phyloP scores from a whole-genome alignment of 2,888 invertebrate genomes.

The Scaptomyza reducta region DNA sequence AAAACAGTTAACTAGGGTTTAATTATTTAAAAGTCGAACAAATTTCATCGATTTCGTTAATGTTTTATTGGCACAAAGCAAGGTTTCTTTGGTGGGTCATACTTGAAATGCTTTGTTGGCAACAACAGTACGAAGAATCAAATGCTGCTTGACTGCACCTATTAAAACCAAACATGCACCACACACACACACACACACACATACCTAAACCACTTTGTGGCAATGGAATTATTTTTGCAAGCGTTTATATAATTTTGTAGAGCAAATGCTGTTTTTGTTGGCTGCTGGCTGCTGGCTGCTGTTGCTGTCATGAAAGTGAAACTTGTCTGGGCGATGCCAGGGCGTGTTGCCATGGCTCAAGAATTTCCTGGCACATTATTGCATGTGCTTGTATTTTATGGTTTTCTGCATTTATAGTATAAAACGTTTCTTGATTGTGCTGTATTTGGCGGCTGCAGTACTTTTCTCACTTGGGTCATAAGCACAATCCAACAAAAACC shows the following conservation, averaged over 20 bases:
- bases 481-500: slow-evolving; percentile 24
- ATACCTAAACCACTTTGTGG: slow-evolving; percentile 13
- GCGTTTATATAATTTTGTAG: slow-evolving; percentile 70
- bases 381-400: slow-evolving; percentile 15
- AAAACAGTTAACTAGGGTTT: not conserved
- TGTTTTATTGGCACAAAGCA: not conserved
- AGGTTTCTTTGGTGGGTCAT: slow-evolving; percentile 31
- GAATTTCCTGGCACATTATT: slow-evolving; percentile 67
- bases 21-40: not conserved
- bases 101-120: slow-evolving; percentile 51
- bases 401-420: slow-evolving; percentile 12
- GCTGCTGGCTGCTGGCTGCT: slow-evolving; percentile 4
- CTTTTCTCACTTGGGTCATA: slow-evolving; percentile 17
- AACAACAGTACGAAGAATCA: slow-evolving; percentile 53
- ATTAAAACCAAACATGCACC: slow-evolving; percentile 29
- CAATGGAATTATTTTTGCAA: slow-evolving; percentile 58
- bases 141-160: slow-evolving; percentile 67
- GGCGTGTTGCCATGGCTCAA: slow-evolving; percentile 71
- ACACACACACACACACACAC: slow-evolving; percentile 27
- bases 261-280: slow-evolving; percentile 50
- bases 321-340: slow-evolving; percentile 65
- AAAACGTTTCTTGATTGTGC: slow-evolving; percentile 11
- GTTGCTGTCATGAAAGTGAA: slow-evolving; percentile 57
- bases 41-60: not conserved
- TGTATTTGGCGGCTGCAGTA: slow-evolving; percentile 6